Conservation (phyloP, 1,140 invertebrate genomes). For the Zaprionus nigranus region DNA sequence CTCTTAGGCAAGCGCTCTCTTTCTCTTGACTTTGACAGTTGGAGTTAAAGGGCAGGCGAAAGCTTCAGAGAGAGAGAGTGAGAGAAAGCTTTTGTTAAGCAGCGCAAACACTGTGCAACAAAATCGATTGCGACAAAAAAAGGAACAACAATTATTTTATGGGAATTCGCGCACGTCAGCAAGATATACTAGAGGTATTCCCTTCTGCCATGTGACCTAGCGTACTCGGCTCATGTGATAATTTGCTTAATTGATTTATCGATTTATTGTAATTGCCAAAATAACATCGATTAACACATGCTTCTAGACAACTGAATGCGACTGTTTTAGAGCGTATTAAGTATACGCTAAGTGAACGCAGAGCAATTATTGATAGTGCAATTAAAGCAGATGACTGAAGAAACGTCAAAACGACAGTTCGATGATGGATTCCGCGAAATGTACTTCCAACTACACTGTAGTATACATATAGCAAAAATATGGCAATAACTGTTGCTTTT, state of each 20-base stretch:
- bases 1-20: neutral
- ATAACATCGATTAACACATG: neutral
- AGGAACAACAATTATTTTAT: neutral
- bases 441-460: neutral
- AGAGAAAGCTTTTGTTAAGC: neutral
- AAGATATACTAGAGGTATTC: neutral
- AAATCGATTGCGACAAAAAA: neutral
- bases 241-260: neutral
- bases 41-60: slow-evolving; percentile 16
- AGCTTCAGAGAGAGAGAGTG: slow-evolving; percentile 2
- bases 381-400: slow-evolving; percentile 4
- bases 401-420: neutral
- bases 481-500: too few species aligned
- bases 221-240: neutral
- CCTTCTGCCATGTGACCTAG: neutral
- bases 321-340: neutral
- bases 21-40: slow-evolving; percentile 9
- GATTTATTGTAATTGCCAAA: neutral
- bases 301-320: neutral
- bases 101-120: slow-evolving; percentile 15
- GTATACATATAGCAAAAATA: neutral
- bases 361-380: slow-evolving; percentile 8
- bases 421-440: neutral
- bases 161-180: neutral
- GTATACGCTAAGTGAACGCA: slow-evolving; percentile 3